Conservation (phyloP, 1,140 invertebrate species). For the Globodera rostochiensis region DNA sequence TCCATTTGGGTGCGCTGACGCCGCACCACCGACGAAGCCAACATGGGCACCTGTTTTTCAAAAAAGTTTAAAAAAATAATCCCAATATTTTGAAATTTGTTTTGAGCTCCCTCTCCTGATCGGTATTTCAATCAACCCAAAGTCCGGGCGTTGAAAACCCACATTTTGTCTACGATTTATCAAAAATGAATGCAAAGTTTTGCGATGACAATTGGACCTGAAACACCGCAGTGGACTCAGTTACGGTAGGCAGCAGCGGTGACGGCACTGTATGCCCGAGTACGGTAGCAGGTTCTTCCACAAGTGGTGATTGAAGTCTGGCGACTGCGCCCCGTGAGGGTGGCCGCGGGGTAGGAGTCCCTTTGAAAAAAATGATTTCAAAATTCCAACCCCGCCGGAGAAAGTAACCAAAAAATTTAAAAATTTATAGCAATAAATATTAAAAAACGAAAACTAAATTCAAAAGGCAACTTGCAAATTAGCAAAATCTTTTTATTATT, state of each 20-base stretch:
- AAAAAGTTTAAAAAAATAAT: not conserved
- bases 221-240: not conserved
- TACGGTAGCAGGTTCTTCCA: conserved; percentile 25
- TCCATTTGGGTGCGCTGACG: conserved; percentile 26
- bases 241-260: not conserved
- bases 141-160: too few relatives aligned
- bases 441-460: too few relatives aligned
- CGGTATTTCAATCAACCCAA: too few relatives aligned
- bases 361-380: not conserved
- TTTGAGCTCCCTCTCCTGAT: too few relatives aligned
- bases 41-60: conserved; percentile 18
- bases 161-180: too few relatives aligned
- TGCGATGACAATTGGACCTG: not conserved
- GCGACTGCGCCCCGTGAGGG: not conserved
- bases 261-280: conserved; percentile 10
- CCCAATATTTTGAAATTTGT: not conserved
- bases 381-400: too few relatives aligned
- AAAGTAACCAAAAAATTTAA: too few relatives aligned
- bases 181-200: too few relatives aligned
- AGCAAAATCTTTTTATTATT: too few relatives aligned
- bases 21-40: conserved; percentile 9
- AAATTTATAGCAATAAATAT: too few relatives aligned
- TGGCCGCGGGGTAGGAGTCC: conserved; percentile 3
- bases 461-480: too few relatives aligned
- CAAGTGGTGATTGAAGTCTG: not conserved